Conservation (phyloP, 2,888 invertebrate species). For the Sinopyrophorus schimmeli region DNA sequence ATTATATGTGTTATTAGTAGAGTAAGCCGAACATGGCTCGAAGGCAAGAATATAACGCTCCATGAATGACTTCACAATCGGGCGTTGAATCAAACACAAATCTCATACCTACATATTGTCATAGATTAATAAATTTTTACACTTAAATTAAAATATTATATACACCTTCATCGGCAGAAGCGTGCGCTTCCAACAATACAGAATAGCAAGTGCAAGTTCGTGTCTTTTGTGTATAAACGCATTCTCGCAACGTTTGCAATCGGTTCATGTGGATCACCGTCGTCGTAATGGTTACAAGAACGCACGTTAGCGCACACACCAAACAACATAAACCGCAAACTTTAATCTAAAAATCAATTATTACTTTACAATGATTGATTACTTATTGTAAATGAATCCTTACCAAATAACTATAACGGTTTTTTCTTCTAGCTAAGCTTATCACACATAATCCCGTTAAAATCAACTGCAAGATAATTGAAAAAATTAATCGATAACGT, state of each 20-base stretch:
- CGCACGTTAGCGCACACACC: slow-evolving; percentile 84
- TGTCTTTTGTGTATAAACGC: slow-evolving; percentile 80
- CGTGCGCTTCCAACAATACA: slow-evolving; percentile 69
- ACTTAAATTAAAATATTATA: too few relatives aligned
- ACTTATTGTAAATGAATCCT: slow-evolving; percentile 53
- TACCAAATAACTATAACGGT: slow-evolving; percentile 88
- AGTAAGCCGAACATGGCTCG: slow-evolving; percentile 90
- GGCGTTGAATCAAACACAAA: slow-evolving; percentile 86
- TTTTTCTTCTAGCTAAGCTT: slow-evolving; percentile 79
- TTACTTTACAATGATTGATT: not conserved
- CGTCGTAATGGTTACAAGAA: slow-evolving; percentile 86
- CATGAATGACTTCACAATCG: slow-evolving; percentile 89
- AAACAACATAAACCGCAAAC: slow-evolving; percentile 86
- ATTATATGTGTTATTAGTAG: too few relatives aligned
- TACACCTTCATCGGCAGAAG: slow-evolving; percentile 65
- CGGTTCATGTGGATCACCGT: slow-evolving; percentile 91
- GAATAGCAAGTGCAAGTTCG: slow-evolving; percentile 81
- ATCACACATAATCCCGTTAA: slow-evolving; percentile 85
- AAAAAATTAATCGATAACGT: too few relatives aligned
- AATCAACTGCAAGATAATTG: slow-evolving; percentile 71
- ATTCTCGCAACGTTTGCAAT: slow-evolving; percentile 82
- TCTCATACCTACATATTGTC: slow-evolving; percentile 61
- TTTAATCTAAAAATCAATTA: slow-evolving; percentile 69
- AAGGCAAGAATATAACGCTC: slow-evolving; percentile 84
- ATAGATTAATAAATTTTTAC: not conserved